A percentile compares a stretch with the other conserved stretches of the same genome.
These are phyloP conservation scores for Drosophila vallismaia DNA, from an alignment of 2,888 invertebrate genomes.

Conservation along the genomic window DNA sequence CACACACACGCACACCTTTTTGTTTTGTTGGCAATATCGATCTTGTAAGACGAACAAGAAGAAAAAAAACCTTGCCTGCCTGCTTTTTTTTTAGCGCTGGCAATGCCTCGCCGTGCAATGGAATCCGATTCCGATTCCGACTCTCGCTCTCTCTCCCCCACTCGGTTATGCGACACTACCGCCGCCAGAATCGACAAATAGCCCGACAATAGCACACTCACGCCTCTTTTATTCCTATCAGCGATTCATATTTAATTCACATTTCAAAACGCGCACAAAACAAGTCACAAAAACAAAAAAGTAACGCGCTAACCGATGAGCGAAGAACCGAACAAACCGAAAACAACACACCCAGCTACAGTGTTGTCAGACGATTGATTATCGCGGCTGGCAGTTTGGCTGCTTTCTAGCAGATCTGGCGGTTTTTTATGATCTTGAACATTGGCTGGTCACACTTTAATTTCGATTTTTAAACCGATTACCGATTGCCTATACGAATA, in stretches of 20 bases:
- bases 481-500: too few species aligned
- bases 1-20: conserved; percentile 22
- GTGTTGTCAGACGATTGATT: background rate
- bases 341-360: conserved; percentile 32
- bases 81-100: conserved; percentile 17
- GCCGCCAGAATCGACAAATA: conserved; percentile 11
- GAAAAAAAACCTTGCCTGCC: background rate
- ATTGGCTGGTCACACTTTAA: too few species aligned
- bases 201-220: conserved; percentile 16
- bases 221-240: conserved; percentile 1
- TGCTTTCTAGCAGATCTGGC: too few species aligned
- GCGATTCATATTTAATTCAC: conserved; percentile 18
- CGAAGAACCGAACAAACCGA: conserved; percentile 23
- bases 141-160: conserved; percentile 12
- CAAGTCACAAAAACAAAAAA: conserved; percentile 21
- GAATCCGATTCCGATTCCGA: conserved; percentile 1
- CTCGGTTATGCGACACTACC: conserved; percentile 12
- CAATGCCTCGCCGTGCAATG: conserved; percentile 18
- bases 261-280: conserved; percentile 23
- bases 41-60: background rate
- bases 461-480: too few species aligned
- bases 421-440: too few species aligned
- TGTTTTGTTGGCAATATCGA: conserved; percentile 72
- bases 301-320: background rate
- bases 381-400: too few species aligned